A percentile compares a stretch with the other conserved stretches of the same genome.
Evolutionary conservation across 2,797 vertebrate species (phyloP).

Genomic region (Argya squamiceps): DNA sequence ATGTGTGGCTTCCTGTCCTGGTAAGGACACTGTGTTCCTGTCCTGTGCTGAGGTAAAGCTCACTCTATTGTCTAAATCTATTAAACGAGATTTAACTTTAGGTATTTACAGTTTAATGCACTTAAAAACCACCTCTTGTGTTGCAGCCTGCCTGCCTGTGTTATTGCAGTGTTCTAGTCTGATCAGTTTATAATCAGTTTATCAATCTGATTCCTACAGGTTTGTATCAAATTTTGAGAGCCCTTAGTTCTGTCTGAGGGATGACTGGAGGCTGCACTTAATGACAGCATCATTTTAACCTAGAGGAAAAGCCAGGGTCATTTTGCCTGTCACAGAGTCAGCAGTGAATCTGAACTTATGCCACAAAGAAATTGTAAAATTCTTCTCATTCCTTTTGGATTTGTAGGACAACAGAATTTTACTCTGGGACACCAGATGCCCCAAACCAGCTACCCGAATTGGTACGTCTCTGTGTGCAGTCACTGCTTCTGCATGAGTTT

Average conservation of each 20-base stretch:
- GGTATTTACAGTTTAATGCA: background rate
- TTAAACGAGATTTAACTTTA: background rate
- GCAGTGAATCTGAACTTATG: background rate
- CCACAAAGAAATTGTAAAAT: background rate
- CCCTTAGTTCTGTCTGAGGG: background rate
- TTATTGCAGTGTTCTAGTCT: background rate
- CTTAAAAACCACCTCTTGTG: background rate
- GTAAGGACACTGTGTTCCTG: constrained; percentile 89
- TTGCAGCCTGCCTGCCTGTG: background rate
- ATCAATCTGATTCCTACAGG: background rate
- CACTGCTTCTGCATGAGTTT: background rate
- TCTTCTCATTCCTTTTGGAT: background rate
- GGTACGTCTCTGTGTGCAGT: constrained; percentile 74
- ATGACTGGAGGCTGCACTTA: background rate
- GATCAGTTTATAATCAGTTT: background rate
- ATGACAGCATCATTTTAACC: background rate
- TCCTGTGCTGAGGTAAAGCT: constrained; percentile 90
- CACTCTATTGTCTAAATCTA: background rate
- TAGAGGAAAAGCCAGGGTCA: background rate
- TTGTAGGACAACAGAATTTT: constrained; percentile 88
- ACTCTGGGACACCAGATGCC: constrained; percentile 93
- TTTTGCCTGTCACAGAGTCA: background rate
- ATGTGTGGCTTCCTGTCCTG: constrained; percentile 88
- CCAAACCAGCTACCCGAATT: constrained; percentile 90
- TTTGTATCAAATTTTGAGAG: background rate